phyloP scores from a whole-genome alignment of 2,797 vertebrate species.

The Peromyscus melanophrys region DNA sequence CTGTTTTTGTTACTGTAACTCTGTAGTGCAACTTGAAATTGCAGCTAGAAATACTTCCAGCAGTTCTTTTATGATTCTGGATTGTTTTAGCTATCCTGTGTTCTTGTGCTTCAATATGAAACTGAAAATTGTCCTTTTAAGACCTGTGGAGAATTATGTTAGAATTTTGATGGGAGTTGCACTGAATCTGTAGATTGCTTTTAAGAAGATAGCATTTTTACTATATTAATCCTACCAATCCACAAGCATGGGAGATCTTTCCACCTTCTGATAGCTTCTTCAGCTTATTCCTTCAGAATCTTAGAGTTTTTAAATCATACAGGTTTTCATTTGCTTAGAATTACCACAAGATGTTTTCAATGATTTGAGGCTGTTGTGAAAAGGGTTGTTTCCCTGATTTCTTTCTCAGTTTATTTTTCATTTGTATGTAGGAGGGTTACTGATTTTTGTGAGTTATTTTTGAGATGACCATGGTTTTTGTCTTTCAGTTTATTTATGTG shows the following conservation, averaged over 20 bases:
- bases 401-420: neutral
- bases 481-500: neutral
- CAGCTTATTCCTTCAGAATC: no score
- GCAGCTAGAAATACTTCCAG: no score
- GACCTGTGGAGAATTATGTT: no score
- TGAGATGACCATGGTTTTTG: neutral
- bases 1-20: no score
- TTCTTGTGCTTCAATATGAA: neutral
- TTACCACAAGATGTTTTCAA: neutral
- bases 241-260: no score
- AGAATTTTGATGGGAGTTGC: no score
- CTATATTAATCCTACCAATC: no score
- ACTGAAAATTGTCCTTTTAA: neutral
- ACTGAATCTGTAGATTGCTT: no score
- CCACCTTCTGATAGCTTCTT: no score
- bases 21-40: no score
- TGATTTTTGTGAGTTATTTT: neutral
- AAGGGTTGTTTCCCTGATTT: neutral
- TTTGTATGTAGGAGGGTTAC: neutral
- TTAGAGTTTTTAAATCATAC: neutral
- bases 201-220: no score
- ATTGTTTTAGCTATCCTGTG: no score
- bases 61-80: neutral
- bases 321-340: neutral
- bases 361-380: neutral